Evolutionary conservation across 2,888 invertebrate species (phyloP).

Genomic region (Sericinus montela): DNA sequence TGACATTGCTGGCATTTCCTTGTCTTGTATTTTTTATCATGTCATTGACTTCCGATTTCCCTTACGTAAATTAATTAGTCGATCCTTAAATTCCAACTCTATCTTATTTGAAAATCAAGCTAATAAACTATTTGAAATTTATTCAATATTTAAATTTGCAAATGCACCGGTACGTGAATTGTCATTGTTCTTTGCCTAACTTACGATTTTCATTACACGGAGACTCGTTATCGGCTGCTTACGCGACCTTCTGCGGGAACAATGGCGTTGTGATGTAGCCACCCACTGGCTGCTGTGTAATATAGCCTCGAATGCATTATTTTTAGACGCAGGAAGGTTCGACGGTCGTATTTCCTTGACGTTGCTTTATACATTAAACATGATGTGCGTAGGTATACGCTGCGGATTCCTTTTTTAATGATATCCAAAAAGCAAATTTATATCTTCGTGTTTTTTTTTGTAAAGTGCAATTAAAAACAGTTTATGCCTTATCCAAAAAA

Average conservation of each 20-base stretch:
- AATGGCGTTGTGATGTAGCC: slow-evolving; percentile 32
- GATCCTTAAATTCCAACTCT: too few species aligned
- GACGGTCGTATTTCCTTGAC: slow-evolving; percentile 61
- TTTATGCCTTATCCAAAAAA: too few species aligned
- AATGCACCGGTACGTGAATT: not conserved
- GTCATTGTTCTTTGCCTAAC: slow-evolving; percentile 2
- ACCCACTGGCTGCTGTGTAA: slow-evolving; percentile 41
- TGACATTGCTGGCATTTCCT: too few species aligned
- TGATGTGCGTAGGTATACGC: slow-evolving; percentile 12
- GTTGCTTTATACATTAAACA: slow-evolving; percentile 51
- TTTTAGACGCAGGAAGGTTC: slow-evolving; percentile 73
- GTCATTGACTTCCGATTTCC: too few species aligned
- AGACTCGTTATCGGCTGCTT: slow-evolving; percentile 28
- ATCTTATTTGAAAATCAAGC: too few species aligned
- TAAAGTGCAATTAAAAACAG: too few species aligned
- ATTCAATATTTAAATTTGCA: too few species aligned
- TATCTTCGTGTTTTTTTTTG: too few species aligned
- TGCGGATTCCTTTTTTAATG: not conserved
- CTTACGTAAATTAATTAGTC: too few species aligned
- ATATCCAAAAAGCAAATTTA: not conserved
- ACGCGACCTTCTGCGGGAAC: slow-evolving; percentile 48
- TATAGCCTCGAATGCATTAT: slow-evolving; percentile 70
- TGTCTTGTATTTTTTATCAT: too few species aligned
- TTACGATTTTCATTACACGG: slow-evolving; percentile 16
- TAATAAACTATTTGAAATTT: too few species aligned